phyloP scores from a whole-genome alignment of 2,888 invertebrate species.

The Amphipyra berbera region DNA sequence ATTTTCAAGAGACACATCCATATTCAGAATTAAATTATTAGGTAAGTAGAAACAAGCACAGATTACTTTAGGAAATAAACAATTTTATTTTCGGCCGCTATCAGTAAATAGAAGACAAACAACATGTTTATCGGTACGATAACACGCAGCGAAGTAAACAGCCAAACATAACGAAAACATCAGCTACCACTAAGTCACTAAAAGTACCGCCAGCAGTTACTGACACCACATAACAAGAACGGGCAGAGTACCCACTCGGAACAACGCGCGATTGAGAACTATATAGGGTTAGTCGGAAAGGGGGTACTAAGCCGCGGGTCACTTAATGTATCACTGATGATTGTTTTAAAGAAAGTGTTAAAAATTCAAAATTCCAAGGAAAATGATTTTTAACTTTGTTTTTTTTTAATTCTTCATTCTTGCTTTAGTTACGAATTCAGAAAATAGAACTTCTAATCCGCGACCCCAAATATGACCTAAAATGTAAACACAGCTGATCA shows the following conservation, averaged over 20 bases:
- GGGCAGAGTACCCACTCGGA: conserved; percentile 5
- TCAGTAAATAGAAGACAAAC: conserved; percentile 36
- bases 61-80: conserved; percentile 38
- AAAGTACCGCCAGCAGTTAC: conserved; percentile 11
- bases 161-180: conserved; percentile 47
- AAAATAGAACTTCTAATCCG: no score
- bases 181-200: conserved; percentile 42
- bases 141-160: conserved; percentile 48
- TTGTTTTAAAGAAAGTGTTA: no score
- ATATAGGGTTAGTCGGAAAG: no score
- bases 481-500: no score
- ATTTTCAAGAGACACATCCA: no score
- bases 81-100: conserved; percentile 33
- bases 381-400: no score
- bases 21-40: not conserved
- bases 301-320: no score
- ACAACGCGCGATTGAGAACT: not conserved
- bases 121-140: conserved; percentile 57
- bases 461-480: no score
- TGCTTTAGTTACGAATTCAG: no score
- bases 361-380: no score
- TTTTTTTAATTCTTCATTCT: no score
- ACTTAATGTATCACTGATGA: no score
- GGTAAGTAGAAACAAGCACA: conserved; percentile 8
- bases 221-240: not conserved